Conservation (phyloP, 1,140 invertebrate genomes). For the Metopolophium dirhodum region DNA sequence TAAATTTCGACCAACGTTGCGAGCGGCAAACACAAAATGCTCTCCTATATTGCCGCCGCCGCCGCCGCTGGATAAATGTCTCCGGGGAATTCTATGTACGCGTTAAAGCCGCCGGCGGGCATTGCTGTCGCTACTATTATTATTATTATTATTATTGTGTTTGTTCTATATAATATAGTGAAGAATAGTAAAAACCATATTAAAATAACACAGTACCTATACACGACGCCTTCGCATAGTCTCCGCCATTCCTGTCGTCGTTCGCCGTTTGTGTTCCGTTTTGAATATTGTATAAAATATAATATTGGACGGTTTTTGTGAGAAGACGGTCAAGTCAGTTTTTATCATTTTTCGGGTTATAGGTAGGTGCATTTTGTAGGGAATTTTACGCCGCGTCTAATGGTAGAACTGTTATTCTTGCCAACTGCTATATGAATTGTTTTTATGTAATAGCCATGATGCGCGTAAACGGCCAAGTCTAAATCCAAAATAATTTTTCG, state of each 20-base stretch:
- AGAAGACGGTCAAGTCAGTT: not conserved
- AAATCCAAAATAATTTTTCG: not conserved
- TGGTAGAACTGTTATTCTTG: not conserved
- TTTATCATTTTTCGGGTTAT: not conserved
- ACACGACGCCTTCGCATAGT: no score
- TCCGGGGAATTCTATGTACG: constrained; percentile 8
- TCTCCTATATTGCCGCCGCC: not conserved
- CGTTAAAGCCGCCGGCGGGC: not conserved
- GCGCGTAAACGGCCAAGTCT: not conserved
- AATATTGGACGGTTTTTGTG: not conserved
- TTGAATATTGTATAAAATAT: no score
- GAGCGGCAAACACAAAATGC: constrained; percentile 2
- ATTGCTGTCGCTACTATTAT: not conserved
- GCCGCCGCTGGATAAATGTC: constrained; percentile 22
- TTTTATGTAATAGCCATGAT: not conserved
- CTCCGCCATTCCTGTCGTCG: no score
- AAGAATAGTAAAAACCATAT: no score
- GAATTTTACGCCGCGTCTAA: not conserved
- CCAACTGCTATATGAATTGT: not conserved
- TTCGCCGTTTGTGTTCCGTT: no score
- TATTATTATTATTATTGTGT: no score
- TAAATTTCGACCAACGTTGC: constrained; percentile 43
- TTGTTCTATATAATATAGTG: no score
- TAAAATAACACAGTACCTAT: no score
- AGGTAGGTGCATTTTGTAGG: not conserved